Percentiles rank a stretch among this genome's conserved stretches.
These are phyloP conservation scores for Synergus gifuensis DNA, from an alignment of 2,888 invertebrate species.

Conservation along the genomic window DNA sequence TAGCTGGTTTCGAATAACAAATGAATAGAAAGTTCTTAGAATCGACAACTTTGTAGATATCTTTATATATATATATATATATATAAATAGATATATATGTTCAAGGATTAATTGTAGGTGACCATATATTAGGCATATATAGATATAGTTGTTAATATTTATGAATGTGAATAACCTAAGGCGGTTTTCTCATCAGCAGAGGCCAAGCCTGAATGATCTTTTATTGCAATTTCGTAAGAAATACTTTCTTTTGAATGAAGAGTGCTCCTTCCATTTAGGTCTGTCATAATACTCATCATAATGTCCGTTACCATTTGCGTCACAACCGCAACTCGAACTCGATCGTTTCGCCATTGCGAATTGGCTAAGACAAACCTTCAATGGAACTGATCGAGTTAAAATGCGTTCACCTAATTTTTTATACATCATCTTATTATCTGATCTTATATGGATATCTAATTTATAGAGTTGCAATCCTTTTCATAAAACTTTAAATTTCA, in stretches of 20 bases:
- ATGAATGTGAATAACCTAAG: background rate
- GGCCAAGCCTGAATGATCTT: background rate
- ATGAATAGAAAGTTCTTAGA: constrained; percentile 55
- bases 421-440: background rate
- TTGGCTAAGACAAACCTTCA: constrained; percentile 1
- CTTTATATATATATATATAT: no score
- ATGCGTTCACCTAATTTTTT: background rate
- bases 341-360: background rate
- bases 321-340: constrained; percentile 9
- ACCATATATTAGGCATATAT: background rate
- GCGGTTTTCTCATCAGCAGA: background rate
- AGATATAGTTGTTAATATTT: background rate
- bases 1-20: constrained; percentile 36
- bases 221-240: background rate
- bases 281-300: constrained; percentile 18
- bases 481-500: no score
- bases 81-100: no score
- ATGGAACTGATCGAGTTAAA: background rate
- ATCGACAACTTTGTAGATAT: background rate
- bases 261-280: background rate
- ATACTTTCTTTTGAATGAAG: constrained; percentile 17
- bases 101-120: background rate
- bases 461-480: no score
- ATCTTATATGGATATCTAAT: background rate
- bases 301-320: background rate